Evolutionary conservation across 2,113 vertebrate genomes (phyloP).

Genomic region (Talpa occidentalis): DNA sequence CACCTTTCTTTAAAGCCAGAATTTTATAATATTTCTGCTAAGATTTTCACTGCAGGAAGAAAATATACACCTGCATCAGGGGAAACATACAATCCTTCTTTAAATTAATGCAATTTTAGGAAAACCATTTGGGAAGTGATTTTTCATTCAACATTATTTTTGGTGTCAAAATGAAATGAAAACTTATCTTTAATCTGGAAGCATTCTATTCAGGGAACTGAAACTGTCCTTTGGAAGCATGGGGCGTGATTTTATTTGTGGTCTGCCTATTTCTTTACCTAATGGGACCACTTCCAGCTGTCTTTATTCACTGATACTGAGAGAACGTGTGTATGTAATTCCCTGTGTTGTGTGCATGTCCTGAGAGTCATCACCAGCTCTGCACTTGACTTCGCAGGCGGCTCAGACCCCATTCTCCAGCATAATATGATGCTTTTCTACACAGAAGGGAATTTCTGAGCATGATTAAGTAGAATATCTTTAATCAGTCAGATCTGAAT

Average conservation of each 20-base stretch:
- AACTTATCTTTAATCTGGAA: slow-evolving; percentile 52
- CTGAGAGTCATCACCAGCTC: neutral
- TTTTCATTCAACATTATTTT: slow-evolving; percentile 39
- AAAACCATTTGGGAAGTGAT: neutral
- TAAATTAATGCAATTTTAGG: slow-evolving; percentile 63
- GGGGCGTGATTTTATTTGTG: slow-evolving; percentile 34
- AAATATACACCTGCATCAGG: neutral
- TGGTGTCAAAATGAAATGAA: slow-evolving; percentile 54
- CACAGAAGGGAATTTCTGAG: neutral
- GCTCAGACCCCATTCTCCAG: neutral
- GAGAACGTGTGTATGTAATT: neutral
- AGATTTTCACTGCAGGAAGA: slow-evolving; percentile 48
- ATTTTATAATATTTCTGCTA: slow-evolving; percentile 27
- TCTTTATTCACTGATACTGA: neutral
- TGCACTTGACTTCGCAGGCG: neutral
- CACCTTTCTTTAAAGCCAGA: neutral
- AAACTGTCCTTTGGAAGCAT: neutral
- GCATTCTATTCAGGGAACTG: neutral
- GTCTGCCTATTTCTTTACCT: neutral
- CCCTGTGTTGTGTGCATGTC: neutral
- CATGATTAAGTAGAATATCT: rapidly evolving
- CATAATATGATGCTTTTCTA: neutral
- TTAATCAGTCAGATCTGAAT: neutral
- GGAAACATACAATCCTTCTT: neutral
- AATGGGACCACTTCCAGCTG: neutral